A percentile compares a stretch with the other conserved stretches of the same genome.
Conservation (phyloP, 2,888 invertebrate species). For the Lasius platythorax region DNA sequence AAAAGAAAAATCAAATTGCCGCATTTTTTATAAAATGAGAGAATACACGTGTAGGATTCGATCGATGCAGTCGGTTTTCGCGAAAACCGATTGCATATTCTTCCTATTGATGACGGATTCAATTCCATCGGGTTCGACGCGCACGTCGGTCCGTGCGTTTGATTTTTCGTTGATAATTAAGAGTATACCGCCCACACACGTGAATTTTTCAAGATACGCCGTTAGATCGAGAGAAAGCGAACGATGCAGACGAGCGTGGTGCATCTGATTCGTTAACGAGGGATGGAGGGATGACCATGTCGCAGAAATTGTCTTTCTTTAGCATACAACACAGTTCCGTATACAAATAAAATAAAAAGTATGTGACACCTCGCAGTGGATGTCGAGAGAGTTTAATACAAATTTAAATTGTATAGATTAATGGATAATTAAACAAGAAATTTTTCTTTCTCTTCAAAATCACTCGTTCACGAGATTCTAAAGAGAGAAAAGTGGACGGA, state of each 20-base stretch:
- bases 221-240: neutral
- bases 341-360: neutral
- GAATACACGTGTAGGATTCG: neutral
- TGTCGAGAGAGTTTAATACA: neutral
- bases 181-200: constrained; percentile 59
- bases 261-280: constrained; percentile 8
- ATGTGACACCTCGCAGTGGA: neutral
- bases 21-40: constrained; percentile 18
- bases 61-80: neutral
- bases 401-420: neutral
- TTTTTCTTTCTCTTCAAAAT: neutral
- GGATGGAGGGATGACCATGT: neutral
- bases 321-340: neutral
- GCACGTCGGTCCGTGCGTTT: neutral
- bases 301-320: neutral
- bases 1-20: constrained; percentile 14
- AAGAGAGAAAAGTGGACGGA: neutral
- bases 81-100: constrained; percentile 2
- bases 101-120: neutral
- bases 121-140: neutral
- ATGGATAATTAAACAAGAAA: neutral
- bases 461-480: neutral
- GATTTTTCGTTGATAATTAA: constrained; percentile 56
- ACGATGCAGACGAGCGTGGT: constrained; percentile 3
- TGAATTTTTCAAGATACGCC: constrained; percentile 26